Conservation (phyloP, 1,140 invertebrate species). For the Mya arenaria region DNA sequence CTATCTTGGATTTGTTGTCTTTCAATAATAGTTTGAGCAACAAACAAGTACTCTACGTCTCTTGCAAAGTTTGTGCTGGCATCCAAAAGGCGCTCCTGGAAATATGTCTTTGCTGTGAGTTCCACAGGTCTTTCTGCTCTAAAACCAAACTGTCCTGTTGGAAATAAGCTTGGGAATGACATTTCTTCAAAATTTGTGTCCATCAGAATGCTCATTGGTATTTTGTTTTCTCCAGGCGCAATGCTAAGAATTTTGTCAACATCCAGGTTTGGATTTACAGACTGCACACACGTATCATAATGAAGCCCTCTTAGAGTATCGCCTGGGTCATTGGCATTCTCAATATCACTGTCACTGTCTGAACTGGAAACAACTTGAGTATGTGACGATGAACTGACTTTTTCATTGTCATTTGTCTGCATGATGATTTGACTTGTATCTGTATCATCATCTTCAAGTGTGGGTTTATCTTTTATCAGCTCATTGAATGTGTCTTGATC, state of each 20-base stretch:
- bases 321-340: too few relatives aligned
- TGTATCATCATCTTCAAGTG: slow-evolving; percentile 9
- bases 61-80: slow-evolving; percentile 10
- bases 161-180: slow-evolving; percentile 46
- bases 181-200: background rate
- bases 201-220: slow-evolving; percentile 17
- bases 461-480: too few relatives aligned
- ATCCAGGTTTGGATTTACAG: slow-evolving; percentile 22
- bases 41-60: slow-evolving; percentile 48
- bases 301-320: too few relatives aligned
- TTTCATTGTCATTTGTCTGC: too few relatives aligned
- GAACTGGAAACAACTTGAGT: too few relatives aligned
- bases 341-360: too few relatives aligned
- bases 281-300: slow-evolving; percentile 29
- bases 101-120: slow-evolving; percentile 43
- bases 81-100: slow-evolving; percentile 39
- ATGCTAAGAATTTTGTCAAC: slow-evolving; percentile 30
- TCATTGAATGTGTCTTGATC: too few relatives aligned
- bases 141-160: slow-evolving; percentile 41
- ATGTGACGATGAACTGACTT: too few relatives aligned
- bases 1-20: slow-evolving; percentile 24
- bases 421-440: slow-evolving; percentile 2
- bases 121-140: background rate
- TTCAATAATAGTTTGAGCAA: slow-evolving; percentile 49
- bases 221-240: slow-evolving; percentile 36